phyloP scores from a whole-genome alignment of 2,113 vertebrate species.

The Rissa tridactyla region DNA sequence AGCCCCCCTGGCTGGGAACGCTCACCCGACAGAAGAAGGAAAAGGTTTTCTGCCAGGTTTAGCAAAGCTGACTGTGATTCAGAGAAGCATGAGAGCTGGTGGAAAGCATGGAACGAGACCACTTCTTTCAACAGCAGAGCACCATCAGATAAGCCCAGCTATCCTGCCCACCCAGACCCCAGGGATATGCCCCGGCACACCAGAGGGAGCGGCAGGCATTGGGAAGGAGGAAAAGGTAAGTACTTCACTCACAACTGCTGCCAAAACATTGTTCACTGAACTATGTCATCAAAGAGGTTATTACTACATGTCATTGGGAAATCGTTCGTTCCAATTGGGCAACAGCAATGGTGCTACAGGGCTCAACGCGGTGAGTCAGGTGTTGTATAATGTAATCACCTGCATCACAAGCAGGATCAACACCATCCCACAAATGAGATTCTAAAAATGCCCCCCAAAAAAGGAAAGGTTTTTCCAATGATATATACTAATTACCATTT shows the following conservation, averaged over 20 bases:
- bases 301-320: background rate
- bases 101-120: background rate
- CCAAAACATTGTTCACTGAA: background rate
- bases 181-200: background rate
- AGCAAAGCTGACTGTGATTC: background rate
- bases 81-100: background rate
- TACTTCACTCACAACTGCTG: background rate
- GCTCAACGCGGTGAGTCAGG: background rate
- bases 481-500: background rate
- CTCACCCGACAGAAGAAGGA: background rate
- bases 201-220: accelerated
- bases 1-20: background rate
- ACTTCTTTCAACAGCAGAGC: background rate
- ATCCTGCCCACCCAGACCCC: background rate
- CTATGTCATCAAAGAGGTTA: background rate
- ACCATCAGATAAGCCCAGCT: background rate
- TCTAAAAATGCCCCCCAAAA: background rate
- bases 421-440: background rate
- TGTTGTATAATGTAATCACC: background rate
- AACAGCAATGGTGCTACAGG: background rate
- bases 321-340: background rate
- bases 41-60: background rate
- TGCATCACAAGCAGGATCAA: background rate
- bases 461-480: background rate
- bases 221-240: constrained; percentile 8